Percentiles rank a stretch among this genome's conserved stretches.
Evolutionary conservation across 2,888 invertebrate species (phyloP).

Genomic region (Pheosia gnoma): DNA sequence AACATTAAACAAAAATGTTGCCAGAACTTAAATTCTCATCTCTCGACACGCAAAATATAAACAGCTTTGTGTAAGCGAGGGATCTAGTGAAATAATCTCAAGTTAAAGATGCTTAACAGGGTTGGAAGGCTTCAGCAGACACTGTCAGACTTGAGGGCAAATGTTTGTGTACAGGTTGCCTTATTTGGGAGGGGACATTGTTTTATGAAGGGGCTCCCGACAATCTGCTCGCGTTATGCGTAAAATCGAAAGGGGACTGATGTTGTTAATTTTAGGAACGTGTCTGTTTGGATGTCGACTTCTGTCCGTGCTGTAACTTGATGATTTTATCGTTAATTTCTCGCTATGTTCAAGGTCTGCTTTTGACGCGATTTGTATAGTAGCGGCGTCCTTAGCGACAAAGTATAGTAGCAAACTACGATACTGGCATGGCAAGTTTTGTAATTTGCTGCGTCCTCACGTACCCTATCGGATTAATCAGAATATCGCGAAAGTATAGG

Average conservation of each 20-base stretch:
- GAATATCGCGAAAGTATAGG: no score
- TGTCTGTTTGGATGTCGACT: constrained; percentile 1
- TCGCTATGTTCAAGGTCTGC: no score
- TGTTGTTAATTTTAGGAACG: constrained; percentile 2
- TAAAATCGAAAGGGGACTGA: constrained; percentile 32
- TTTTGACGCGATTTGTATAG: no score
- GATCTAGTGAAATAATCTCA: constrained; percentile 37
- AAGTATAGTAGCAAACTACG: no score
- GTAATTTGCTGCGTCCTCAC: no score
- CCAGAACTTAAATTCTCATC: constrained; percentile 30
- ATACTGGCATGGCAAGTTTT: no score
- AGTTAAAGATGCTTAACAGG: constrained; percentile 34
- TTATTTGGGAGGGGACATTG: constrained; percentile 33
- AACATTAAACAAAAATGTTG: not conserved
- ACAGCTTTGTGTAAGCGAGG: constrained; percentile 20
- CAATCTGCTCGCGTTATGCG: constrained; percentile 41
- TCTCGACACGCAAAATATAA: constrained; percentile 20
- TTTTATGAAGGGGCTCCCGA: constrained; percentile 29
- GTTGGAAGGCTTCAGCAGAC: constrained; percentile 6
- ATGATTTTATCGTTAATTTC: not conserved
- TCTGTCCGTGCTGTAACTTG: not conserved
- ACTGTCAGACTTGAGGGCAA: constrained; percentile 13
- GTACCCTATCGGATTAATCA: no score
- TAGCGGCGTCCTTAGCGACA: no score
- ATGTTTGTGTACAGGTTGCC: constrained; percentile 22